Conservation (phyloP, 2,888 invertebrate species). For the Plebejus argus region DNA sequence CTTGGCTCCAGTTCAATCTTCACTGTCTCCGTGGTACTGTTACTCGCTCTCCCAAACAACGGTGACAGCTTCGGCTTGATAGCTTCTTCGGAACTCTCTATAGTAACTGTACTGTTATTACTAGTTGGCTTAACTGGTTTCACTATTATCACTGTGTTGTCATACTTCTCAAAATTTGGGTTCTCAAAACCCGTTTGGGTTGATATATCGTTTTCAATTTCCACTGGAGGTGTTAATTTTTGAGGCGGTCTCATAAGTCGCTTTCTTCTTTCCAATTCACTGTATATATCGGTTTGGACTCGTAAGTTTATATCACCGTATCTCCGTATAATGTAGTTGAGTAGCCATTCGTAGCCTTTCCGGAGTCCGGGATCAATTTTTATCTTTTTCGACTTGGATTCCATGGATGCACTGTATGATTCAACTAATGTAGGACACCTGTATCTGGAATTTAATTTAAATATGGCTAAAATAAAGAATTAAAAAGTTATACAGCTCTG, state of each 20-base stretch:
- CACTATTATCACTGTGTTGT: slow-evolving; percentile 61
- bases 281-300: slow-evolving; percentile 83
- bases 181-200: slow-evolving; percentile 76
- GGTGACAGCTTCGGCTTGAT: slow-evolving; percentile 70
- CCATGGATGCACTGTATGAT: slow-evolving; percentile 81
- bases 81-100: slow-evolving; percentile 65
- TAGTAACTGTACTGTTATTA: slow-evolving; percentile 67
- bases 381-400: slow-evolving; percentile 62
- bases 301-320: slow-evolving; percentile 83
- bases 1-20: slow-evolving; percentile 70
- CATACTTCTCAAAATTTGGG: slow-evolving; percentile 60
- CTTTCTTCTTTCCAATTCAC: slow-evolving; percentile 74
- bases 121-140: slow-evolving; percentile 63
- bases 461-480: too few species aligned
- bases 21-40: slow-evolving; percentile 55
- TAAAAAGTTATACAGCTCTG: too few species aligned
- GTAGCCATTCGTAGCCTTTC: slow-evolving; percentile 86
- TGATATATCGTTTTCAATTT: slow-evolving; percentile 60
- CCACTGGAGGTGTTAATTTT: slow-evolving; percentile 59
- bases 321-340: slow-evolving; percentile 84
- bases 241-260: slow-evolving; percentile 63
- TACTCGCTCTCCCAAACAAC: slow-evolving; percentile 63
- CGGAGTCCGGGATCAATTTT: slow-evolving; percentile 85
- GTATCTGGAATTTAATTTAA: slow-evolving; percentile 72
- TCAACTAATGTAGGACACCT: slow-evolving; percentile 91